phyloP scores from a whole-genome alignment of 2,797 vertebrate genomes.

The Leptoclinus maculatus region DNA sequence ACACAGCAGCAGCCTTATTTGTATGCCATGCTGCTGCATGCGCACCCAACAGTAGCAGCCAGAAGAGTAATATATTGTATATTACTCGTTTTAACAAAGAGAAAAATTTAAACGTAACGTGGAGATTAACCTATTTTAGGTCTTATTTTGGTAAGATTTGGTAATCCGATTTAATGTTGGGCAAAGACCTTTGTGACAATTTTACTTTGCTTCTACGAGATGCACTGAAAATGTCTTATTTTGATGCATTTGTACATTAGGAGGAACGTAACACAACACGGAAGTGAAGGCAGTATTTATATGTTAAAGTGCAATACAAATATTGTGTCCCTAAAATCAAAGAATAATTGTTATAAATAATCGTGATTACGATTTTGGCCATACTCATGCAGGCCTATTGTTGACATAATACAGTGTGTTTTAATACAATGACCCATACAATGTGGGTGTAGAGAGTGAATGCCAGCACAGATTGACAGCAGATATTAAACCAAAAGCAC shows the following conservation, averaged over 20 bases:
- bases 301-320: too few relatives aligned
- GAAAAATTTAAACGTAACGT: background rate
- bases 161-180: too few relatives aligned
- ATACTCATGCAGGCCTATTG: background rate
- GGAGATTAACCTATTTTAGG: background rate
- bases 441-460: background rate
- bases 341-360: too few relatives aligned
- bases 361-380: background rate
- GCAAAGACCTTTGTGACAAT: too few relatives aligned
- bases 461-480: background rate
- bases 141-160: too few relatives aligned
- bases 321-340: too few relatives aligned
- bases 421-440: slow-evolving; percentile 1
- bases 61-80: background rate
- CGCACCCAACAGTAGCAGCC: too few relatives aligned
- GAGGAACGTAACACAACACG: too few relatives aligned
- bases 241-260: too few relatives aligned
- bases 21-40: background rate
- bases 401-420: slow-evolving; percentile 2
- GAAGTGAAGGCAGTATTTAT: too few relatives aligned
- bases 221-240: too few relatives aligned
- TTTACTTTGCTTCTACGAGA: too few relatives aligned
- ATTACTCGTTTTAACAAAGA: background rate
- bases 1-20: background rate
- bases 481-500: background rate